Conservation (phyloP, 1,140 invertebrate species). For the Cecropterus lyciades region DNA sequence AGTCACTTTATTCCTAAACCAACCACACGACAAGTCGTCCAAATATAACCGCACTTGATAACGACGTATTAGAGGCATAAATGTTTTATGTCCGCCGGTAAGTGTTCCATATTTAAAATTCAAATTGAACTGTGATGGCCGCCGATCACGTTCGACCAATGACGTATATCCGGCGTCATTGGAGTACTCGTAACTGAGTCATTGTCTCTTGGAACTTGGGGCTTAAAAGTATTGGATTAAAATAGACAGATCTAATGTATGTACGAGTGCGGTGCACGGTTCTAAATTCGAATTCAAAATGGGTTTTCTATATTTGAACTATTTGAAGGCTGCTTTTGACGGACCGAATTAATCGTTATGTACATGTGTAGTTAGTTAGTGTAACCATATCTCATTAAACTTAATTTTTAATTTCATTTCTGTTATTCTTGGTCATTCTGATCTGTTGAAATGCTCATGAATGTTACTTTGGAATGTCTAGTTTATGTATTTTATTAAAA, state of each 20-base stretch:
- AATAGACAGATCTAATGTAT: constrained; percentile 10
- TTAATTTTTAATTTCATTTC: no score
- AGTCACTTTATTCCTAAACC: constrained; percentile 42
- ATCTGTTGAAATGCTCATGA: no score
- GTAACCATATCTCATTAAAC: no score
- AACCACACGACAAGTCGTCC: constrained; percentile 65
- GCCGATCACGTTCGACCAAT: constrained; percentile 45
- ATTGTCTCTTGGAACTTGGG: constrained; percentile 21
- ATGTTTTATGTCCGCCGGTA: constrained; percentile 69
- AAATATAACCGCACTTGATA: constrained; percentile 78
- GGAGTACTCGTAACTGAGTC: constrained; percentile 33
- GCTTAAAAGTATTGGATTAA: constrained; percentile 19
- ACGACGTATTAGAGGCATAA: constrained; percentile 74
- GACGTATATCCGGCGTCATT: constrained; percentile 51
- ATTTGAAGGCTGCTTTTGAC: no score
- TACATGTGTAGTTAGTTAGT: no score
- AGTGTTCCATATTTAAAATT: constrained; percentile 73
- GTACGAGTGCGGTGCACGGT: not conserved
- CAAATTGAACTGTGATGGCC: constrained; percentile 51
- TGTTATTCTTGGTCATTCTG: no score
- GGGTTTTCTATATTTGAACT: no score
- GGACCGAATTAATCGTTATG: no score
- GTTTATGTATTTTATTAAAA: no score
- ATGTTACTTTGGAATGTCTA: no score
- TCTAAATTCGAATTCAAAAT: no score